Conservation (phyloP, 1,140 invertebrate genomes). For the Pseudomyrmex dendroicus region DNA sequence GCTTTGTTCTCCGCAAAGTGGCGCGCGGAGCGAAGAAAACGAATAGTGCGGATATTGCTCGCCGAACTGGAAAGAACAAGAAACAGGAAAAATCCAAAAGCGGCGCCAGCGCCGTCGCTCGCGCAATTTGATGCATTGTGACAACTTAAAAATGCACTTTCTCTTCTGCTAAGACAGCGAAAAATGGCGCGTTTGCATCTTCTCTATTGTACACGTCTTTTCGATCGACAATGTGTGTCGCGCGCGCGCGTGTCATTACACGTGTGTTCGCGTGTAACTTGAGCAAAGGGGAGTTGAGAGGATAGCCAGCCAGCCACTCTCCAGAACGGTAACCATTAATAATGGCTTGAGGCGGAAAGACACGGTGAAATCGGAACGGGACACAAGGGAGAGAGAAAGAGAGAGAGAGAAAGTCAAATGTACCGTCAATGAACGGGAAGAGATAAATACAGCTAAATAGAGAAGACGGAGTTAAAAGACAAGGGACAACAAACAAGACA, state of each 20-base stretch:
- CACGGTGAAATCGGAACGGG: constrained; percentile 15
- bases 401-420: constrained; percentile 35
- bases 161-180: not conserved
- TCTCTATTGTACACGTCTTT: not conserved
- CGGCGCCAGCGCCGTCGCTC: not conserved
- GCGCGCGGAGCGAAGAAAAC: not conserved
- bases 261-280: constrained; percentile 17
- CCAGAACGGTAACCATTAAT: constrained; percentile 65
- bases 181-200: constrained; percentile 27
- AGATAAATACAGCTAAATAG: constrained; percentile 8
- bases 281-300: constrained; percentile 13
- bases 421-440: constrained; percentile 21
- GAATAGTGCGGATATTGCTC: not conserved
- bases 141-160: constrained; percentile 8
- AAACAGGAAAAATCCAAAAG: not conserved
- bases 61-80: not conserved
- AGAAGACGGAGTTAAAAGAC: not conserved
- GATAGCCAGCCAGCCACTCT: constrained; percentile 5
- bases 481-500: constrained; percentile 19
- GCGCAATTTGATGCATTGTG: not conserved
- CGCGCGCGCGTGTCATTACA: not conserved
- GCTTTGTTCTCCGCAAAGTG: not conserved
- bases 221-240: not conserved
- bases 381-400: not conserved
- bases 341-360: constrained; percentile 37